Base-by-base conservation (phyloP, 2,113 vertebrate species). In the Pygoscelis adeliae region DNA sequence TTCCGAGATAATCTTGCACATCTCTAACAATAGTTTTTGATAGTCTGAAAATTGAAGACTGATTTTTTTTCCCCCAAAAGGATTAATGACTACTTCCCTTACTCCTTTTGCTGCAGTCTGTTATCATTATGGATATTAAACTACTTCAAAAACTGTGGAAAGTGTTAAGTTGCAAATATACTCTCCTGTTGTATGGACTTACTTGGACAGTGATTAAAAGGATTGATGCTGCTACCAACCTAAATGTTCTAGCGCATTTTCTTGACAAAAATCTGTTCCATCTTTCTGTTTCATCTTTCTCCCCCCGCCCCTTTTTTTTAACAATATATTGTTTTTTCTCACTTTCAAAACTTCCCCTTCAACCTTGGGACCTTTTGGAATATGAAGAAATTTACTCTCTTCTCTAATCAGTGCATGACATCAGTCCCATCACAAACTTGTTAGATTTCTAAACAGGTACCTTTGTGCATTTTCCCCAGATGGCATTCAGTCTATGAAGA, bases 41-140 rank as follows among this genome's bases (percentile, higher is more conserved):
- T 86, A 78, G 63, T 73, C 63, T 86, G 65, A 87, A 94, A 94
- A 93, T 32, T 55, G 69, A 90, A 81, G 83, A 50, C 27, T 59
- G 42, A 30, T 25, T 53, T 78, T 91, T 78, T 83, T 83, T 86
- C 83, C 59, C 15, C 56, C 42, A 9, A 72, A 90, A 91, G 36
- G 25, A 83, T 96, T 95, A 94, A 86, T 88, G 59, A 74, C 38
- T 83, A 44, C 83, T 83, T 90, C 56, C 29, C 22, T 58, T 88
- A 52, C 36, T 77, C 15, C n/a, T 86, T 89, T 95, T 90, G 29
- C 83, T 92, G 32, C 32, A 61, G 52, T 65, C 61, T 83, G 20
- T 82, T 96, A 72, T 69, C 61, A 85, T 66, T 95, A 46, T 56
- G 36, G 73, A 53, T 91, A 85, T 95, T 80, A 85, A 94, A 84